Percentiles rank a stretch among this genome's conserved stretches.
phyloP scores from a whole-genome alignment of 2,797 vertebrate species.

The Acomys russatus region DNA sequence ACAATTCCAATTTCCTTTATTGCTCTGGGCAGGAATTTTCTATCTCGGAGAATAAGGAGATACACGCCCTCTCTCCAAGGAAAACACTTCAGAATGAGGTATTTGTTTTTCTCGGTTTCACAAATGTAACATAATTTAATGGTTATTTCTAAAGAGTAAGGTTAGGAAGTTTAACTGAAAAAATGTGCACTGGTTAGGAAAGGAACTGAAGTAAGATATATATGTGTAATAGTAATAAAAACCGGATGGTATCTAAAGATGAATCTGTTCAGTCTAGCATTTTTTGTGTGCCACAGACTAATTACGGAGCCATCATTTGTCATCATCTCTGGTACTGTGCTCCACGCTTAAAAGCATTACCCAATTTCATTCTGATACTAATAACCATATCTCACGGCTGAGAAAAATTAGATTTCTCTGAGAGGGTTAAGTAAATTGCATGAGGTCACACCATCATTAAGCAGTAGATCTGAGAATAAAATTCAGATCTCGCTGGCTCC shows the following conservation, averaged over 20 bases:
- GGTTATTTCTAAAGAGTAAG: constrained; percentile 58
- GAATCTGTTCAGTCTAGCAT: not conserved
- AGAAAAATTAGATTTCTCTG: constrained; percentile 67
- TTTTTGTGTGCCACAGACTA: not conserved
- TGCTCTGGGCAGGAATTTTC: constrained; percentile 63
- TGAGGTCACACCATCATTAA: constrained; percentile 33
- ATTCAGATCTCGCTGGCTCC: constrained; percentile 19
- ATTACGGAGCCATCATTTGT: constrained; percentile 44
- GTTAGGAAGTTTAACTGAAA: constrained; percentile 43
- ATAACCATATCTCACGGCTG: constrained; percentile 54
- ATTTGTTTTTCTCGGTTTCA: constrained; percentile 78
- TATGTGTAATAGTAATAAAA: not conserved
- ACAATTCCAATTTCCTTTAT: constrained; percentile 63
- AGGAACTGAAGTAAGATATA: constrained; percentile 45
- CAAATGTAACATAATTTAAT: constrained; percentile 59
- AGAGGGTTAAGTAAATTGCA: constrained; percentile 60
- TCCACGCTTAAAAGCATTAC: constrained; percentile 51
- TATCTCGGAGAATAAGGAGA: constrained; percentile 54
- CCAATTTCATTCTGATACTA: constrained; percentile 67
- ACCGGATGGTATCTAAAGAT: constrained; percentile 58
- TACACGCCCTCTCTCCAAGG: constrained; percentile 76
- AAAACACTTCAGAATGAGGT: constrained; percentile 67
- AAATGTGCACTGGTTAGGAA: constrained; percentile 26
- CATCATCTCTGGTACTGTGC: not conserved
- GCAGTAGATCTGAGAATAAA: constrained; percentile 21